phyloP scores from a whole-genome alignment of 2,797 vertebrate species.

The Geotrypetes seraphini region DNA sequence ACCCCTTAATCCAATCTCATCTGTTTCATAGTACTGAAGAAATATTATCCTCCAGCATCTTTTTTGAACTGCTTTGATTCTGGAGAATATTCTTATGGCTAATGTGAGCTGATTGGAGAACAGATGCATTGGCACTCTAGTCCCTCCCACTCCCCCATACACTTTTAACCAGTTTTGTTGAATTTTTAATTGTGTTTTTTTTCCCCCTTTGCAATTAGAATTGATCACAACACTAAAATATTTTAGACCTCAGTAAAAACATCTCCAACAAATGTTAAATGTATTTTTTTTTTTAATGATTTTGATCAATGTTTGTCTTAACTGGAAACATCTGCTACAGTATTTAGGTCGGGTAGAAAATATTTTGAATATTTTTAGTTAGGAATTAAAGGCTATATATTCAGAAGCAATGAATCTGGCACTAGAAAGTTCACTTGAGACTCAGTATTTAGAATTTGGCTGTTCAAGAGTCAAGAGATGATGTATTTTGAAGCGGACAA shows the following conservation, averaged over 20 bases:
- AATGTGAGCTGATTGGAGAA: conserved; percentile 56
- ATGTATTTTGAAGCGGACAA: too few relatives aligned
- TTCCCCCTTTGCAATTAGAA: conserved; percentile 38
- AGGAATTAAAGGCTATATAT: conserved; percentile 25
- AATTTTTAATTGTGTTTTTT: conserved; percentile 48
- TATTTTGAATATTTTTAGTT: conserved; percentile 21
- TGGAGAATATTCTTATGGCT: conserved; percentile 52
- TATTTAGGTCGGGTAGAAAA: conserved; percentile 23
- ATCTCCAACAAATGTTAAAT: conserved; percentile 30
- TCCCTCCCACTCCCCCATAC: conserved; percentile 24
- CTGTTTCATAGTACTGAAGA: conserved; percentile 83
- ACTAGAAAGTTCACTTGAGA: too few relatives aligned
- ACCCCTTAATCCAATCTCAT: conserved; percentile 89
- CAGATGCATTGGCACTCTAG: conserved; percentile 21
- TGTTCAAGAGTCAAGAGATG: too few relatives aligned
- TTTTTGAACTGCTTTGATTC: conserved; percentile 53
- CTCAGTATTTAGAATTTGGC: too few relatives aligned
- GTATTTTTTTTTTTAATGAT: conserved; percentile 22
- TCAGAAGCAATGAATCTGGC: conserved; percentile 19
- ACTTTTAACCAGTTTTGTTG: conserved; percentile 54
- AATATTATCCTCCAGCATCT: conserved; percentile 24
- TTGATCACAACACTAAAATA: too few relatives aligned
- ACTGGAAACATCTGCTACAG: conserved; percentile 35
- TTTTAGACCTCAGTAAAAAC: conserved; percentile 27
- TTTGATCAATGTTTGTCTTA: conserved; percentile 36